Conservation (phyloP, 2,113 vertebrate genomes). For the Sterna hirundo region DNA sequence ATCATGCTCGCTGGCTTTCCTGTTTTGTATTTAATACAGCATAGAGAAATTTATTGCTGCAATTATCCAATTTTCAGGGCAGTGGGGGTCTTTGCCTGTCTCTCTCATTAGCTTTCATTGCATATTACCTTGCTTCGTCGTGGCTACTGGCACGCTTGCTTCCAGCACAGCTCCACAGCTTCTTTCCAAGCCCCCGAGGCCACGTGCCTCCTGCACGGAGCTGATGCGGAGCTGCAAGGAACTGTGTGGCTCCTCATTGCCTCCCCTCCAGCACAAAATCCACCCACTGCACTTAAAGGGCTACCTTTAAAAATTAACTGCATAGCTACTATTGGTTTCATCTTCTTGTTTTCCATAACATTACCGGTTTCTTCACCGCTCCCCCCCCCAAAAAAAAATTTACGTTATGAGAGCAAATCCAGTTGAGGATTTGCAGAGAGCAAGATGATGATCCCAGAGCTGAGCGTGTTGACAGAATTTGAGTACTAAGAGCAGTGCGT, state of each 20-base stretch:
- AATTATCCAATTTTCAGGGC: background rate
- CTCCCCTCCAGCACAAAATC: background rate
- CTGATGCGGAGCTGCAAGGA: background rate
- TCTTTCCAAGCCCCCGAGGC: background rate
- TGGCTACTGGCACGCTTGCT: background rate
- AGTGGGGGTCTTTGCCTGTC: background rate
- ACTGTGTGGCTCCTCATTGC: too few relatives aligned
- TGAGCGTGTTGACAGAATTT: background rate
- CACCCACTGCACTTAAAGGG: background rate
- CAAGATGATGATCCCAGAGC: background rate
- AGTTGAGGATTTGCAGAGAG: background rate
- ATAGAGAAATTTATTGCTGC: background rate
- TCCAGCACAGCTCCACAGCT: background rate
- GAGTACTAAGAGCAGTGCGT: background rate
- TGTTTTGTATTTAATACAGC: background rate
- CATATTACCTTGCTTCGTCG: background rate
- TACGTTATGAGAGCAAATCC: background rate
- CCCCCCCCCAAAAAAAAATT: background rate
- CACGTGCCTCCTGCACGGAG: fast-evolving
- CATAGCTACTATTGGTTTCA: background rate
- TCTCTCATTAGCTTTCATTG: background rate
- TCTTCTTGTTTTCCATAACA: background rate
- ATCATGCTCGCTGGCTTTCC: background rate
- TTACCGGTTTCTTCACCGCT: background rate
- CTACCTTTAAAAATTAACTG: background rate